Base-by-base conservation (phyloP, 2,797 vertebrate species). In the Hippocampus kuda region DNA sequence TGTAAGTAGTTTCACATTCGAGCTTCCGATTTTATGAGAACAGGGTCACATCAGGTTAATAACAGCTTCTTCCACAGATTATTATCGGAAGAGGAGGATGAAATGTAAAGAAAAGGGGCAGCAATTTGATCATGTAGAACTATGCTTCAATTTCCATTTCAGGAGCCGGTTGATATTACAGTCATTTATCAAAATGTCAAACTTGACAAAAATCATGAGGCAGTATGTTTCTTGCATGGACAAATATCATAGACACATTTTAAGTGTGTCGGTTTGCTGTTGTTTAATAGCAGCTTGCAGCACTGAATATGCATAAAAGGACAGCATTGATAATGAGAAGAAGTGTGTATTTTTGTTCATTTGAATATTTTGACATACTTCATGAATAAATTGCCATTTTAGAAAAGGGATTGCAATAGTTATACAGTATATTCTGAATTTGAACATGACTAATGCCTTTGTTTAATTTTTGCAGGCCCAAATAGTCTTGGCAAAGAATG, bases 21-120 rank as follows among this genome's bases (percentile, higher is more conserved):
- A 69, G 73, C 56, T 70, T 72, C 68, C 62, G 77, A 75, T 83
- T 78, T 85, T 83, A 86, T 72, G 62, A 81, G 83, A 84, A 79
- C 57, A 70, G 51, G 79, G 75, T 80, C 79, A 72, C 68, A 22
- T 73, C 66, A 60, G 76, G 83, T 84, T 85, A 75, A 86, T 86
- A 82, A 81, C 68, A 73, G 66, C 76, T 81, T 74, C 70, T 65
- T 80, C 69, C 68, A 76, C 66, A 82, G 73, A 80, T 81, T 78
- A 80, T 82, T 81, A 75, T 68, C 69, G 79, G 71, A 79, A 69
- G 68, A 77, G 70, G 46, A 73, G 67, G 73, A 81, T 70, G 70
- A 81, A 82, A 86, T 83, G 68, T 76, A 79, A 85, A 84, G 74
- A 79, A 68, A 66, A 59, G 49, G 71, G 75, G 30, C 54, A 64